These are phyloP conservation scores for Cromileptes altivelis DNA, from an alignment of 2,113 vertebrate genomes.

Conservation along the genomic window DNA sequence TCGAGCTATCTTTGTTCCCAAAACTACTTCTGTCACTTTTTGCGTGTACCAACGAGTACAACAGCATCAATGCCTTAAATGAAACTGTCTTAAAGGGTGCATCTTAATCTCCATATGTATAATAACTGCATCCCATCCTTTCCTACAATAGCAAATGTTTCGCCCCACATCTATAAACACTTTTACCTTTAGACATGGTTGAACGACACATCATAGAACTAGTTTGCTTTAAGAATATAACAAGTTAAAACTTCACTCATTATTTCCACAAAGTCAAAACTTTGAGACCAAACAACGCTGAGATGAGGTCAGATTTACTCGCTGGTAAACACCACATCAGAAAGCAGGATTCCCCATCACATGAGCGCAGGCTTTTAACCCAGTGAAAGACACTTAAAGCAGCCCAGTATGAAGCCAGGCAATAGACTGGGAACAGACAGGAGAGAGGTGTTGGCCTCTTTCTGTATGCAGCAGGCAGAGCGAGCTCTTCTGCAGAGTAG, in stretches of 20 bases:
- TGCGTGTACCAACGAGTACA: neutral
- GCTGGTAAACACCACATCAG: neutral
- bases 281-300: neutral
- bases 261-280: neutral
- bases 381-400: neutral
- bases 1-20: neutral
- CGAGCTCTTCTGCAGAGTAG: conserved; percentile 68
- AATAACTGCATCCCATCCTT: neutral
- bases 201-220: neutral
- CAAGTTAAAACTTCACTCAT: neutral
- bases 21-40: neutral
- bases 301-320: neutral
- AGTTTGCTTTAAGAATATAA: neutral
- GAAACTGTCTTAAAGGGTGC: neutral
- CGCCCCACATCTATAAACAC: neutral
- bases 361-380: neutral
- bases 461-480: conserved; percentile 67
- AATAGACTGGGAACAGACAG: conserved; percentile 19
- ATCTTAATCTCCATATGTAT: neutral
- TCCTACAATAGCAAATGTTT: neutral
- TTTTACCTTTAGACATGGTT: neutral
- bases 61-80: neutral
- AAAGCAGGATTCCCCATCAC: neutral
- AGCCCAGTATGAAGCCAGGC: neutral
- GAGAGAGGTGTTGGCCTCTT: conserved; percentile 62